Evolutionary conservation across 2,113 vertebrate species (phyloP).

Genomic region (Silurus asotus): DNA sequence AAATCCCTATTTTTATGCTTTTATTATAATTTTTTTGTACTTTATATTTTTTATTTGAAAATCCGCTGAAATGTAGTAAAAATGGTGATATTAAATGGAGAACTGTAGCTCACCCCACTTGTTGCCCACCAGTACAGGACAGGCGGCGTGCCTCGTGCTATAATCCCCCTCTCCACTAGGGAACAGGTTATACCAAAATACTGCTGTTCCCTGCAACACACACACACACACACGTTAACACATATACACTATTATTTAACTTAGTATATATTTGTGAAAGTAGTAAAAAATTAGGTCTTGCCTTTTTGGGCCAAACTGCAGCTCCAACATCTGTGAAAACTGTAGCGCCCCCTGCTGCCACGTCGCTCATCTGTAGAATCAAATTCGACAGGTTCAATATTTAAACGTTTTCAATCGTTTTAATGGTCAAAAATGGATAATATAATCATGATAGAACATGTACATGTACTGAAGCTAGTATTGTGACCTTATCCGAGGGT

Average conservation of each 20-base stretch:
- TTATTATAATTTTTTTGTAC: no score
- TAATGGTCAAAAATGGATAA: no score
- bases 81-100: neutral
- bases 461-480: neutral
- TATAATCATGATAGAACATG: no score
- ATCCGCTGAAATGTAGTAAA: neutral
- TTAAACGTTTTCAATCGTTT: no score
- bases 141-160: slow-evolving; percentile 86
- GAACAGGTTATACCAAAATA: slow-evolving; percentile 91
- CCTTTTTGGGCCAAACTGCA: slow-evolving; percentile 92
- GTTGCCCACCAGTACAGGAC: slow-evolving; percentile 87
- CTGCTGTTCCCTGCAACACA: slow-evolving; percentile 80
- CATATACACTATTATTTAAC: neutral
- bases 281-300: slow-evolving; percentile 55
- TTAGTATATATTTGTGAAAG: neutral
- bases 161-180: slow-evolving; percentile 89
- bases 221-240: slow-evolving; percentile 3
- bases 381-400: neutral
- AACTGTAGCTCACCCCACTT: slow-evolving; percentile 81
- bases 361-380: slow-evolving; percentile 90
- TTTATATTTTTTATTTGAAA: neutral
- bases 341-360: slow-evolving; percentile 93
- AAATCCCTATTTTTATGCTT: no score
- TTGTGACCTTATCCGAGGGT: neutral
- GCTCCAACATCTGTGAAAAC: slow-evolving; percentile 98